Conservation (phyloP, 2,797 vertebrate genomes). For the Xiphorhynchus erythropygius region DNA sequence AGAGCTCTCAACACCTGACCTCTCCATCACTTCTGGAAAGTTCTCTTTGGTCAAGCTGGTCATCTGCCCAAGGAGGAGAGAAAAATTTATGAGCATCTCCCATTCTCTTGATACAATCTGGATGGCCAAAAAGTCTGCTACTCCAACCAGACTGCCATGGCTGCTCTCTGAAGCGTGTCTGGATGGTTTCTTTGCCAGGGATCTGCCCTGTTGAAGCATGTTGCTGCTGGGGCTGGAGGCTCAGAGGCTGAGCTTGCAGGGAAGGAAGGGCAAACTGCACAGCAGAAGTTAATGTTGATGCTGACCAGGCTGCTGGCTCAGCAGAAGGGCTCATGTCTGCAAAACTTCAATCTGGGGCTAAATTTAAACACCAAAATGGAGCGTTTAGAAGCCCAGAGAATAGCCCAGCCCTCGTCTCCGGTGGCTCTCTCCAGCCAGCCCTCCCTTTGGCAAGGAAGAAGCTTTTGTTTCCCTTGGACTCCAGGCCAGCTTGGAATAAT, state of each 20-base stretch:
- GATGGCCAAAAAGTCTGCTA: background rate
- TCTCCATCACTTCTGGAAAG: background rate
- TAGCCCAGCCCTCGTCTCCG: background rate
- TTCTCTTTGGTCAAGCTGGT: background rate
- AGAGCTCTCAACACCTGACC: background rate
- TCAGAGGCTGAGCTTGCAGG: rapidly evolving
- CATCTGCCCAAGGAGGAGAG: background rate
- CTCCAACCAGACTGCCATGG: rapidly evolving
- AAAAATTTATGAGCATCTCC: background rate
- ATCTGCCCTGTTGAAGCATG: background rate
- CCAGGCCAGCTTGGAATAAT: background rate
- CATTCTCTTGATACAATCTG: background rate
- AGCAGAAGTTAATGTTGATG: background rate
- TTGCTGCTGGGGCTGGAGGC: background rate
- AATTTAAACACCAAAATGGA: conserved; percentile 38
- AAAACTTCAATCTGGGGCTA: background rate
- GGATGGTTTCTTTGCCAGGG: background rate
- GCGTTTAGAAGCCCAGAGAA: background rate
- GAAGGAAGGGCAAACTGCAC: background rate
- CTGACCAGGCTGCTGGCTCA: background rate
- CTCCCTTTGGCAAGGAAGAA: conserved; percentile 43
- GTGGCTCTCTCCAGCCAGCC: background rate
- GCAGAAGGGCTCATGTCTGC: background rate
- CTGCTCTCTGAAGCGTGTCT: rapidly evolving
- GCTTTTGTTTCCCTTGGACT: conserved; percentile 47